These are phyloP conservation scores for Lumbricus terrestris DNA, from an alignment of 2,888 invertebrate species.

Conservation along the genomic window DNA sequence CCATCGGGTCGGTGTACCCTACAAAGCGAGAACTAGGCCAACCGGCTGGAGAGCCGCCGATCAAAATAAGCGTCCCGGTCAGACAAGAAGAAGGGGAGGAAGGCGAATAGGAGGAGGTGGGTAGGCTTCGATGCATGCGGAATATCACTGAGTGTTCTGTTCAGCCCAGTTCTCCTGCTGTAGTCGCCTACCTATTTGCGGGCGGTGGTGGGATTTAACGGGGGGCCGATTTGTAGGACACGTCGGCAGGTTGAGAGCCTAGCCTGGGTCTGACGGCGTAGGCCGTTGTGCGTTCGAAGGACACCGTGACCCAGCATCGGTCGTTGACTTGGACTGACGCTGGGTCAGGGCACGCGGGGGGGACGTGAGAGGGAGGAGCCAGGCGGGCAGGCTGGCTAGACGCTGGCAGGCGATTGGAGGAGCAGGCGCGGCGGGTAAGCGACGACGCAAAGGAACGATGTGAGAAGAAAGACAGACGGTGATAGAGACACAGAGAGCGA, in stretches of 20 bases:
- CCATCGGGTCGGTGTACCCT: neutral
- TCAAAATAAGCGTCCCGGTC: neutral
- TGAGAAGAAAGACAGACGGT: neutral
- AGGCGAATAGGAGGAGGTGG: neutral
- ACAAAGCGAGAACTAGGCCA: neutral
- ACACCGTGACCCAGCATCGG: slow-evolving; percentile 14
- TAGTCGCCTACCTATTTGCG: neutral
- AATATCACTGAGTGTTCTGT: neutral
- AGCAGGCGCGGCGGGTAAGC: neutral
- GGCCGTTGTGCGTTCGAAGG: slow-evolving; percentile 6
- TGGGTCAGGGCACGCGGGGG: neutral
- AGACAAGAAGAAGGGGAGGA: neutral
- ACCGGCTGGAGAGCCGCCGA: neutral
- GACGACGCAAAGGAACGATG: neutral
- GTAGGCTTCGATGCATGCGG: neutral
- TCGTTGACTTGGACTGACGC: neutral
- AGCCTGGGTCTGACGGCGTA: neutral
- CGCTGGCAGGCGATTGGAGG: neutral
- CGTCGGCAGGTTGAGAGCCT: neutral
- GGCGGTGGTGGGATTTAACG: neutral
- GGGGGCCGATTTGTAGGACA: neutral
- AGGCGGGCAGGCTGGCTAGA: neutral
- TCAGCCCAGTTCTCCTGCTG: too few species aligned
- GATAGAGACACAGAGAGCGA: too few species aligned
- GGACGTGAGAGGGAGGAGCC: neutral